phyloP scores from a whole-genome alignment of 2,888 invertebrate species.

The Rotaria socialis region DNA sequence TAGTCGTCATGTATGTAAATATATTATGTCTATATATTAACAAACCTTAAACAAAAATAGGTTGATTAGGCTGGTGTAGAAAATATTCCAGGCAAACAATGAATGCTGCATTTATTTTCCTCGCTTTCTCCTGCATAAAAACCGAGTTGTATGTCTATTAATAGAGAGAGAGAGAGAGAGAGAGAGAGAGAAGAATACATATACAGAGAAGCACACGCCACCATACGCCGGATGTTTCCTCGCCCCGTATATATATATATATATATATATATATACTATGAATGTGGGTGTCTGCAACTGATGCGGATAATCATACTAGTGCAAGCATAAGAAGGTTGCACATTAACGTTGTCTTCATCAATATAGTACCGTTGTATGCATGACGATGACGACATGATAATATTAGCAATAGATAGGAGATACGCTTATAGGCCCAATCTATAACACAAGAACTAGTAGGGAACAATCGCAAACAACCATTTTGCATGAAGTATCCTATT shows the following conservation, averaged over 20 bases:
- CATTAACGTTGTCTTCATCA: constrained; percentile 27
- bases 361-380: neutral
- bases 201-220: neutral
- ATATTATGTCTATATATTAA: neutral
- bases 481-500: neutral
- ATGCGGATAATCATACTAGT: constrained; percentile 23
- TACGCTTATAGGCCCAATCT: neutral
- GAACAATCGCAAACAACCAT: neutral
- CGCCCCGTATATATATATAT: neutral
- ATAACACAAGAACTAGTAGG: neutral
- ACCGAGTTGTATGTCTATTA: neutral
- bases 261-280: neutral
- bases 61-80: neutral
- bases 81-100: neutral
- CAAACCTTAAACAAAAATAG: neutral
- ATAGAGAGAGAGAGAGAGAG: neutral
- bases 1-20: neutral
- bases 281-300: constrained; percentile 13
- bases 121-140: neutral
- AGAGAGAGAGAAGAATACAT: neutral
- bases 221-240: neutral
- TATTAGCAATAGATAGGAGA: neutral
- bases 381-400: neutral
- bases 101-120: neutral
- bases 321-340: constrained; percentile 16